Percentiles rank a stretch among this genome's conserved stretches.
These are phyloP conservation scores for Psittacula echo DNA, from an alignment of 2,797 vertebrate genomes.

Conservation along the genomic window DNA sequence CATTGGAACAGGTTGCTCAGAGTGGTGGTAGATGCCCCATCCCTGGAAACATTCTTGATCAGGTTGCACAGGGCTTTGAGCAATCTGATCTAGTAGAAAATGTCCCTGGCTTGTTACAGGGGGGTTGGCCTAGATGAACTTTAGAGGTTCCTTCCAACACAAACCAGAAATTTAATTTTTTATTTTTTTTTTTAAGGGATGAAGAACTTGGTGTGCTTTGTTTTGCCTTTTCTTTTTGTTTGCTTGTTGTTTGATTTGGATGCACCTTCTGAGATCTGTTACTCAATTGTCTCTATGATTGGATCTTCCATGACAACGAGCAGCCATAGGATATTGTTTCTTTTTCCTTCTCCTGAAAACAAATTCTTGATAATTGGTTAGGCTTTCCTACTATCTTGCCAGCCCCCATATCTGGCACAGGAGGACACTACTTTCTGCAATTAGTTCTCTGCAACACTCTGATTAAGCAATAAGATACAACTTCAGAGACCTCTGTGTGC, in stretches of 20 bases:
- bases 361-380: neutral
- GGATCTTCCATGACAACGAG: neutral
- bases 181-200: too few relatives aligned
- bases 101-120: neutral
- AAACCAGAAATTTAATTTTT: neutral
- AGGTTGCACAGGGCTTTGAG: neutral
- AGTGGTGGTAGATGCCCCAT: neutral
- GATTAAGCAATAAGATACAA: neutral
- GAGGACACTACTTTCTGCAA: neutral
- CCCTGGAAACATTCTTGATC: neutral
- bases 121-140: neutral
- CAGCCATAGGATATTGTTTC: neutral
- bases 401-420: neutral
- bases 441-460: neutral
- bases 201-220: neutral
- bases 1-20: neutral
- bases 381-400: neutral
- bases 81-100: neutral
- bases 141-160: neutral
- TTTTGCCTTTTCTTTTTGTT: neutral
- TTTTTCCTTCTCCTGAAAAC: neutral
- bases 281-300: neutral
- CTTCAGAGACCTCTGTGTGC: neutral
- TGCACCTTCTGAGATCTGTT: neutral
- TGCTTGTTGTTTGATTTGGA: neutral